Evolutionary conservation across 2,888 invertebrate species (phyloP).

Genomic region (Acrobasis repandana): DNA sequence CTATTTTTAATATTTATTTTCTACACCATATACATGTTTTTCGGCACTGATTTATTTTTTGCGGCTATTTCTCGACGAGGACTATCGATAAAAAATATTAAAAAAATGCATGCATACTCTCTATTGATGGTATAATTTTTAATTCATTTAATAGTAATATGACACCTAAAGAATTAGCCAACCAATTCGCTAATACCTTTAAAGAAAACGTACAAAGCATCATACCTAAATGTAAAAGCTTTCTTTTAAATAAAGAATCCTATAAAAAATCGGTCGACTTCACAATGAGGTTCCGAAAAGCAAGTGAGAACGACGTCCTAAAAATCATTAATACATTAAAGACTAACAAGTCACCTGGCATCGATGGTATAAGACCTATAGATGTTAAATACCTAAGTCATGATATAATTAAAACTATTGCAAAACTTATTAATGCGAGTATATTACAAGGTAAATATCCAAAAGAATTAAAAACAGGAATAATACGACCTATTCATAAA

Average conservation of each 20-base stretch:
- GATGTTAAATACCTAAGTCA: neutral
- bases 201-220: neutral
- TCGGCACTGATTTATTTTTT: no score
- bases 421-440: neutral
- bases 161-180: neutral
- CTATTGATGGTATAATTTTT: neutral
- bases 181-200: neutral
- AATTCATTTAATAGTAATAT: neutral
- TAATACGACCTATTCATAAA: constrained; percentile 7
- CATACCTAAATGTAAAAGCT: neutral
- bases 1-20: no score
- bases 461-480: neutral
- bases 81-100: no score
- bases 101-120: no score
- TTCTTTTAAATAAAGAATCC: neutral
- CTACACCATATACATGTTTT: no score
- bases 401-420: neutral
- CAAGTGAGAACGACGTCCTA: neutral
- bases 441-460: neutral
- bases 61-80: no score
- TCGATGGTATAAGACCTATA: neutral
- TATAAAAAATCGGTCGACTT: neutral
- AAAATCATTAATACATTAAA: neutral
- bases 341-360: neutral
- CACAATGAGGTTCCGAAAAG: neutral